Base-by-base conservation (phyloP, 2,797 vertebrate species). In the Myiotriccus ornatus region DNA sequence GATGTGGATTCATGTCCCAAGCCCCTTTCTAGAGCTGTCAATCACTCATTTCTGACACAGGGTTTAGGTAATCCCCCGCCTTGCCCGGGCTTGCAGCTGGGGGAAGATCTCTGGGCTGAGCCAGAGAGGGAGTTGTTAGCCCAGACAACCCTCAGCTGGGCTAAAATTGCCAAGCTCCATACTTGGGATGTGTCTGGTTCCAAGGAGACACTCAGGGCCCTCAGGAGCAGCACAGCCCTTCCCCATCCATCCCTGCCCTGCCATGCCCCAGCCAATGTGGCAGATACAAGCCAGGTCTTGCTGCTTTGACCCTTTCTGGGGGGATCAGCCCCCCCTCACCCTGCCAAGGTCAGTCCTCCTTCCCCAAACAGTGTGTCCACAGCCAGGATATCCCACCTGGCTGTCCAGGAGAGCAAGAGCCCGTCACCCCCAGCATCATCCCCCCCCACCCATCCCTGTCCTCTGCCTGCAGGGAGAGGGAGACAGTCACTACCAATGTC, bases 191-290 rank as follows among this genome's bases (percentile, higher is more conserved):
- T 4, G 30, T 1, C 30, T 0, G 0, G 37, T 83, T 65, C 32
- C 71, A 57, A 44, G 68, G 63, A 75, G 46, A 25, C 30, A 37
- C 2, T 0, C 20, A 5, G 94, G 98, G 98, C 37, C 98, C 98
- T 87, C 98, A 98, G 77, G 98, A 99, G 87, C 98, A 98, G 94
- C 99, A 98, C 96, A 97, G 37, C 35, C 56, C 82, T 76, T 62
- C 68, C 63, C 35, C 75, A 74, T 41, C 91, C 81, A 34, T 30
- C 53, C 60, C 35, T 50, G 56, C 46, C 53, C 62, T 65, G 69
- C 20, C 27, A 44, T 68, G 50, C 30, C 65, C 30, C 56, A 74
- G 56, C 20, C 53, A 30, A 24, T 8, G 1, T 11, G 49, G 52
- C 1, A 0, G 57, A 47, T 1, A 7, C 41, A 56, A 89, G 53